Evolutionary conservation across 2,888 invertebrate species (phyloP), one percentile per base, ranked within the genome.

Genomic region (Hydrotaea diabolus): DNA sequence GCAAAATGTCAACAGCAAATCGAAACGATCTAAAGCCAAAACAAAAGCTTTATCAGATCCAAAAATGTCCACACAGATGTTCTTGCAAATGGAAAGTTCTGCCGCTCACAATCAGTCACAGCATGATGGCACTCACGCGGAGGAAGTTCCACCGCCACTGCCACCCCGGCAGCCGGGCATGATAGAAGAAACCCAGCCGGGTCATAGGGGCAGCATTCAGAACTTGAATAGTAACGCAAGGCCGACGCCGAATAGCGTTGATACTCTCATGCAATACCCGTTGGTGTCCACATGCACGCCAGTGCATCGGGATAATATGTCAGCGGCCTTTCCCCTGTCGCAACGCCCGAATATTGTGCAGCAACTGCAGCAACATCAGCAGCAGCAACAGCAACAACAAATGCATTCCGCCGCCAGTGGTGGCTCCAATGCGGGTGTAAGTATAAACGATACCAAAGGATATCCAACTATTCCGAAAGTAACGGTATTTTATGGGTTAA

Each of bases 111-210:
- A 86, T 31, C 13, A 46, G 0, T 13, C 11, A 15, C 73, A 62
- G 2, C 5, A n/a, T 5, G 88, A 90, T 55, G 82, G 73, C 86
- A 43, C 31, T 13, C 75, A 89, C 89, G 19, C 81, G 23, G 85
- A 82, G 31, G 85, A 85, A 87, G 87, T 91, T 87, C 94, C 94
- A 79, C 94, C 94, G 87, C 95, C 94, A 36, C 91, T 95, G 88
- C 95, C 95, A 79, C 95, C 95, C 23, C 93, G 94, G 87, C 93
- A 93, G 88, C 93, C 93, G 13, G 93, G 93, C 75, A 91, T 92
- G 91, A 87, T 92, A 89, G 90, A 91, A 59, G 92, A 92, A 86
- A 23, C 77, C 43, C 81, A 83, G 23, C 46, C 83, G 17, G 79
- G 81, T 8, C 86, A 88, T 36, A 87, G 89, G 8, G 91, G 90